A percentile compares a stretch with the other conserved stretches of the same genome.
These are phyloP conservation scores for Fabriciana adippe DNA, from an alignment of 2,888 invertebrate species.

Conservation along the genomic window DNA sequence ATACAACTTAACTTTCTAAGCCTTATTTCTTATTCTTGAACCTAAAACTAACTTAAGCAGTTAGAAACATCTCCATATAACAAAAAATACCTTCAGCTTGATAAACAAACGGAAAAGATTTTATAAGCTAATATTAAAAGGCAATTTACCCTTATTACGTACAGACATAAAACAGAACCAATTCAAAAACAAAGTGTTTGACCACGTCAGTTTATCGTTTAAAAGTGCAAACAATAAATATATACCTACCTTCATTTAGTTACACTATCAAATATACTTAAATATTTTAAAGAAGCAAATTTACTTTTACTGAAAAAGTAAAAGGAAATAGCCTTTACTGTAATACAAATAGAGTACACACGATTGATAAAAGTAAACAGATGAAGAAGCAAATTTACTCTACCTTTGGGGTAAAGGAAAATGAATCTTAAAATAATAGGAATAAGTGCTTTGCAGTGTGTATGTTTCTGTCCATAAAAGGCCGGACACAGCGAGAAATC, in stretches of 20 bases:
- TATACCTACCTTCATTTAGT: slow-evolving; percentile 25
- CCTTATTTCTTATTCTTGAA: too few species aligned
- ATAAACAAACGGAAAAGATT: neutral
- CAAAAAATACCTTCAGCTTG: neutral
- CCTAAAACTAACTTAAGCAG: too few species aligned
- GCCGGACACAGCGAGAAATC: slow-evolving; percentile 48
- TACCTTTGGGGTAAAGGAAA: slow-evolving; percentile 7
- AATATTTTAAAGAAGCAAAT: slow-evolving; percentile 25
- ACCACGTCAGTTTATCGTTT: slow-evolving; percentile 27
- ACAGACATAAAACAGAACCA: neutral
- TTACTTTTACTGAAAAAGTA: neutral
- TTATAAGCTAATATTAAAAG: neutral
- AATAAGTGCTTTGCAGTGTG: slow-evolving; percentile 31
- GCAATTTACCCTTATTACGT: slow-evolving; percentile 7
- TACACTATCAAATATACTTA: slow-evolving; percentile 35
- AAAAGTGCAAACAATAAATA: slow-evolving; percentile 36
- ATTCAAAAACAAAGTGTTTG: slow-evolving; percentile 13
- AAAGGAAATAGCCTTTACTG: slow-evolving; percentile 5
- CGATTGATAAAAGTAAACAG: neutral
- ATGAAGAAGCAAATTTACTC: slow-evolving; percentile 7
- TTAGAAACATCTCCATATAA: too few species aligned
- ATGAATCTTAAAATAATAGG: slow-evolving; percentile 18
- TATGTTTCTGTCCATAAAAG: slow-evolving; percentile 46
- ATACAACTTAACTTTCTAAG: too few species aligned
- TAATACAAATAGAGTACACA: neutral